Evolutionary conservation across 2,113 vertebrate genomes (phyloP), one percentile per base, ranked within the genome.

Genomic region (Leptobrachium leishanense): DNA sequence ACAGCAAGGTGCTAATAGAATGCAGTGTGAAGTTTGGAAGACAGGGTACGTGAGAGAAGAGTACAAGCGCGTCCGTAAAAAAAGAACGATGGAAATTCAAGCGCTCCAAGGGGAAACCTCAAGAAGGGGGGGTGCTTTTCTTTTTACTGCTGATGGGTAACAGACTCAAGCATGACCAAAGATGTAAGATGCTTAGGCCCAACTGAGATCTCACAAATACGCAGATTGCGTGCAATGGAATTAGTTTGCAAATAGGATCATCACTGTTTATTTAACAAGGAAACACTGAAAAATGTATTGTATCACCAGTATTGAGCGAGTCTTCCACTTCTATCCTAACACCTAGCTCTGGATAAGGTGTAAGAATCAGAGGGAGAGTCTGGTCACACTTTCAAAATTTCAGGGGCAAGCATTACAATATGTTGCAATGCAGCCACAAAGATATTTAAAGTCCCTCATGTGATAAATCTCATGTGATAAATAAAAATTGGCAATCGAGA

Each of bases 11-110:
- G 78, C 72, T 81, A 81, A 81, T 81, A 63, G 71, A 74, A 74
- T 81, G 78, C 78, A 81, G 78, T 74, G 78, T 81, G 74, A 81
- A 74, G 78, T 62, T 67, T 81, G 78, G 72, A 81, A 81, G 71
- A 81, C 72, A 50, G 71, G 59, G 53, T 68, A 81, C 72, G 65
- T 81, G 78, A 68, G 72, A 81, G 71, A 74, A 63, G 31, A 81
- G 72, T 68, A 54, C 57, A 68, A 71, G 78, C 68, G 78, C 63
- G 74, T 81, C 72, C 41, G 64, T 66, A 81, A 80, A 81, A 80
- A 13, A 71, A 6, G 20, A 74, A 74, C 12, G 20, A 6, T 74
- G 71, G 71, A 81, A 81, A 81, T 68, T 68, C 71, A 59, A 74
- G 42, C 43, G 42, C 73, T 72, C 65, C 12, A 9, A 54, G 65